Evolutionary conservation across 2,797 vertebrate genomes (phyloP).

Genomic region (Takifugu rubripes): DNA sequence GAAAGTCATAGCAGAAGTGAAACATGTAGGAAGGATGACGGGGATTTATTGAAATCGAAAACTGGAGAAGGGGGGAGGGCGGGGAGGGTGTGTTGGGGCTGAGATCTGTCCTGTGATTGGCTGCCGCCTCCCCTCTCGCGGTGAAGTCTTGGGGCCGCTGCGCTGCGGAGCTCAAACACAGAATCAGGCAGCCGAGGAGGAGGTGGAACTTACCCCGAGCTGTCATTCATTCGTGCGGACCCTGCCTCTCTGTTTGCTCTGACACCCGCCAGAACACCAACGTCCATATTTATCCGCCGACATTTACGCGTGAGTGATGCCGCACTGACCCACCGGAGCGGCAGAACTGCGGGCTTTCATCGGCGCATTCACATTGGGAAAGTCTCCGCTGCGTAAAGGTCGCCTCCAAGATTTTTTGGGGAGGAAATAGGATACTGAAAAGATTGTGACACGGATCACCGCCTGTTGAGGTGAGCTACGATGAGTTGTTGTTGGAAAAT

Average conservation of each 20-base stretch:
- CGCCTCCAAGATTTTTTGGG: slow-evolving; percentile 3
- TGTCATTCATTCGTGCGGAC: slow-evolving; percentile 1
- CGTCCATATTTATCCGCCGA: background rate
- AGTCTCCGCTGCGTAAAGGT: slow-evolving; percentile 6
- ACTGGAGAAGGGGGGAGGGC: too few relatives aligned
- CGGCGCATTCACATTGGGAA: slow-evolving; percentile 14
- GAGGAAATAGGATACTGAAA: slow-evolving; percentile 1
- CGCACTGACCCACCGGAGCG: slow-evolving; percentile 13
- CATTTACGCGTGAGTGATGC: slow-evolving; percentile 8
- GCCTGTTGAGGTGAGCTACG: slow-evolving; percentile 43
- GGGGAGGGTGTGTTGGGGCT: background rate
- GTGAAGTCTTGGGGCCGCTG: slow-evolving; percentile 8
- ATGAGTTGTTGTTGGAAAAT: too few relatives aligned
- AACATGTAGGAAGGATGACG: background rate
- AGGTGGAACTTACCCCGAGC: background rate
- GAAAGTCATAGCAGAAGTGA: background rate
- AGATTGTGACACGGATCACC: slow-evolving; percentile 8
- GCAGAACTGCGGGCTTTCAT: background rate
- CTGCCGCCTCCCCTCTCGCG: slow-evolving; percentile 18
- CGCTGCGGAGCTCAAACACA: slow-evolving; percentile 28
- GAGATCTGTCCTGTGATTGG: slow-evolving; percentile 66
- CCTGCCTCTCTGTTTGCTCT: background rate
- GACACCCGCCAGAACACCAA: too few relatives aligned
- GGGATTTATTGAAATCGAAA: slow-evolving; percentile 23
- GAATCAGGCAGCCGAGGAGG: background rate